Base-by-base conservation (phyloP, 1,140 invertebrate genomes). In the Leptinotarsa defecta region DNA sequence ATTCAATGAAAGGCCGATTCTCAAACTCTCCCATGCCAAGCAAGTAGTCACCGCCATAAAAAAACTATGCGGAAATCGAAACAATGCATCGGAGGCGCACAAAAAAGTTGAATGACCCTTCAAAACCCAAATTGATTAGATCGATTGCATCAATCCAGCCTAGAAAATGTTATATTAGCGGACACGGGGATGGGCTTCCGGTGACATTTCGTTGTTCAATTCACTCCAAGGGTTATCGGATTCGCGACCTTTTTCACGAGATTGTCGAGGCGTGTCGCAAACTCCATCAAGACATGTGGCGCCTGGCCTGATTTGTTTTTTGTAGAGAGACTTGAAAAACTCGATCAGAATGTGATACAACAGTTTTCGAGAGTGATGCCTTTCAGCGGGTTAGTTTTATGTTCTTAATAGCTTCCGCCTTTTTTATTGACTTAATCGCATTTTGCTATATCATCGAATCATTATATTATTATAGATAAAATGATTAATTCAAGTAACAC, bases 111-210 rank as follows among this genome's bases (percentile, higher is more conserved):
- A 68, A 68, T 48, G 67, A 68, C 67, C 67, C n/a, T 34, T 43
- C 43, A 34, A 68, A 34, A 5, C 13, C 3, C 24, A 19, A 68
- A 43, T 49, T 49, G 67, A 68, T 43, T 43, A 19, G 67, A 48
- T 48, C 43, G 43, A 48, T 43, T 68, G 67, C n/a, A 27, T 68
- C 24, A 68, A 43, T 43, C 67, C 67, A 68, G 19, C 67, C 67
- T 68, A 68, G 34, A 68, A 67, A 67, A 68, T 68, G 67, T 68
- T 68, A 68, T n/a, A 68, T 68, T 43, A 68, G 24, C 67, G 67
- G 67, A 68, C 67, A 20, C 34, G 43, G 67, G 67, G 67, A 68
- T 68, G 27, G 67, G 67, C 43, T 68, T 68, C 67, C 67, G 67
- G n/a, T 68, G 67, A 68, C 67, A 68, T 68, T 68, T 68, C 34